Evolutionary conservation across 2,113 vertebrate genomes (phyloP).

Genomic region (Tachysurus vachellii): DNA sequence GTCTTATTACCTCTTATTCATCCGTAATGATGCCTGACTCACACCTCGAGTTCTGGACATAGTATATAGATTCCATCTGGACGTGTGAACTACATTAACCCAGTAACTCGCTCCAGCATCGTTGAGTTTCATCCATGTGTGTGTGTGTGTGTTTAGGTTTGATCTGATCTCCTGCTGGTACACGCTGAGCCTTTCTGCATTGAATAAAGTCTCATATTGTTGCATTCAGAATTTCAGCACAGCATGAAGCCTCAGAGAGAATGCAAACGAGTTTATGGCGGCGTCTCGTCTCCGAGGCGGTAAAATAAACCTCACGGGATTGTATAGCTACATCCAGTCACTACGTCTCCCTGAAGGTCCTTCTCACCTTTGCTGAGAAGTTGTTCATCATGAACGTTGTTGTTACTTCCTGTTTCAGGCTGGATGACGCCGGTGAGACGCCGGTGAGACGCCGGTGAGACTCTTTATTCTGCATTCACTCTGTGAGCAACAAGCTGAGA

Average conservation of each 20-base stretch:
- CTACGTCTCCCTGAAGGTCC: neutral
- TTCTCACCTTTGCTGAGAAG: neutral
- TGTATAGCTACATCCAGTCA: neutral
- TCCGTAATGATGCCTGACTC: neutral
- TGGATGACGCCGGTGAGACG: neutral
- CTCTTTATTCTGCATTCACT: neutral
- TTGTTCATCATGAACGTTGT: neutral
- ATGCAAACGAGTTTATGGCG: neutral
- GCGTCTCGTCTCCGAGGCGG: neutral
- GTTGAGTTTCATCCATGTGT: neutral
- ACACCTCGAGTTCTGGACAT: neutral
- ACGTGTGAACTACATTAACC: neutral
- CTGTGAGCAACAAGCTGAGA: neutral
- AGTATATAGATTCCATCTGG: neutral
- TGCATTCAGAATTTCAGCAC: neutral
- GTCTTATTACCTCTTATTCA: neutral
- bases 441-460: neutral
- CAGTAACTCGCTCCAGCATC: neutral
- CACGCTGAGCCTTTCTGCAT: neutral
- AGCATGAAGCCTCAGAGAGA: neutral
- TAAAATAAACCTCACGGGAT: neutral
- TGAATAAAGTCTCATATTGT: constrained; percentile 2
- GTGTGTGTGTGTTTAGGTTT: constrained; percentile 19
- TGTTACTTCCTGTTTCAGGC: neutral
- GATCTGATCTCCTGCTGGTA: constrained; percentile 15